phyloP scores from a whole-genome alignment of 2,888 invertebrate species.

The Pseudococcus jackbeardsleyi region DNA sequence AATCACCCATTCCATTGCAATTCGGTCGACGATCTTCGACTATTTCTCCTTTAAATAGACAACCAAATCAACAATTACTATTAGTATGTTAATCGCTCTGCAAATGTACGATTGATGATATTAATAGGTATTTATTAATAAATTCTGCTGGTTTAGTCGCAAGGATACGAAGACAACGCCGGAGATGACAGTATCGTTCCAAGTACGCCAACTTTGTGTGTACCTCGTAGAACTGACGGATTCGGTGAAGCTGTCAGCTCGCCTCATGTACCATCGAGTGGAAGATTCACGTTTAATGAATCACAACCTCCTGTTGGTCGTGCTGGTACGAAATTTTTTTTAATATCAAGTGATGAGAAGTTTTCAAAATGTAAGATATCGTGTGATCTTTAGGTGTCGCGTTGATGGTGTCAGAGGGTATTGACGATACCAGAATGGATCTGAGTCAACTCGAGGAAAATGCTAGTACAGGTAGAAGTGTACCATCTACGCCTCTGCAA shows the following conservation, averaged over 20 bases:
- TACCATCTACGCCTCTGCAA: constrained; percentile 78
- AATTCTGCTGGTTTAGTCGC: constrained; percentile 69
- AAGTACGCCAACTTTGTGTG: constrained; percentile 88
- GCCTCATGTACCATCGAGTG: constrained; percentile 78
- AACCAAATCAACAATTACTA: constrained; percentile 71
- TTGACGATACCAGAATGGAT: constrained; percentile 84
- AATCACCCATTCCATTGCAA: constrained; percentile 56
- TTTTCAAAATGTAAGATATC: not conserved
- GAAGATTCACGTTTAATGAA: constrained; percentile 75
- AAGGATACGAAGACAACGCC: constrained; percentile 77
- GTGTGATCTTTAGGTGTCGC: constrained; percentile 69
- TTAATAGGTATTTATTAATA: constrained; percentile 67
- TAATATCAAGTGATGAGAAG: not conserved
- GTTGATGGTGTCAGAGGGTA: constrained; percentile 75
- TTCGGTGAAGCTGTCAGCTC: constrained; percentile 94
- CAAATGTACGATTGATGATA: constrained; percentile 71
- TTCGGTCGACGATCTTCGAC: constrained; percentile 68
- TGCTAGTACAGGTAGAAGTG: constrained; percentile 75
- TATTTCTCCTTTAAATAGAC: constrained; percentile 73
- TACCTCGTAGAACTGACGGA: constrained; percentile 85
- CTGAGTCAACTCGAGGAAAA: constrained; percentile 73
- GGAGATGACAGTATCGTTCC: constrained; percentile 88
- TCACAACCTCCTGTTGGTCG: constrained; percentile 34
- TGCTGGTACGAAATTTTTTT: constrained; percentile 43
- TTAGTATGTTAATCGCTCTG: constrained; percentile 68